These are phyloP conservation scores for Microctenopoma lineatum DNA, from an alignment of 2,797 vertebrate genomes.

Conservation along the genomic window DNA sequence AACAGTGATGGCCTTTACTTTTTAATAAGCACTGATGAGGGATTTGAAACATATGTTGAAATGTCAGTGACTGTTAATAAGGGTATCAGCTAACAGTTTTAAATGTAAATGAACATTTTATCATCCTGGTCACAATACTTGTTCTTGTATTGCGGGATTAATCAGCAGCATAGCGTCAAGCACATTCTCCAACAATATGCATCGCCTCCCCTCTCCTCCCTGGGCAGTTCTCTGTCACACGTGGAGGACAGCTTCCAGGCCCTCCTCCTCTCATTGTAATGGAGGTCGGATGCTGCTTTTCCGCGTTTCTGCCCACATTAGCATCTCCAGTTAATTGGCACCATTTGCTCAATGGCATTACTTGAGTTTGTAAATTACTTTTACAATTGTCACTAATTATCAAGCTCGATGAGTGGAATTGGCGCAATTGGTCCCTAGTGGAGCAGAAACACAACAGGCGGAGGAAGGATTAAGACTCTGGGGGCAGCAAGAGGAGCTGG, in stretches of 20 bases:
- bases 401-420: slow-evolving; percentile 82
- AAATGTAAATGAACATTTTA: slow-evolving; percentile 54
- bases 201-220: slow-evolving; percentile 35
- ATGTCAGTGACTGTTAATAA: slow-evolving; percentile 29
- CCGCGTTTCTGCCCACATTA: slow-evolving; percentile 76
- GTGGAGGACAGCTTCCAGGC: slow-evolving; percentile 55
- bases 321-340: slow-evolving; percentile 79
- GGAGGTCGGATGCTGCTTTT: slow-evolving; percentile 68
- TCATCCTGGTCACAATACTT: slow-evolving; percentile 41
- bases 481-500: slow-evolving; percentile 55
- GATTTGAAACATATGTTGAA: slow-evolving; percentile 9
- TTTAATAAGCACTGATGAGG: slow-evolving; percentile 10
- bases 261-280: slow-evolving; percentile 58
- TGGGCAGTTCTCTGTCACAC: slow-evolving; percentile 46
- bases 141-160: slow-evolving; percentile 44
- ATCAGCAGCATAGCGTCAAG: slow-evolving; percentile 47
- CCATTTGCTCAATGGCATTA: slow-evolving; percentile 80
- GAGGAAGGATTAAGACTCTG: slow-evolving; percentile 51
- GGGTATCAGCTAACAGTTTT: slow-evolving; percentile 32
- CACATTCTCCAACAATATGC: slow-evolving; percentile 24
- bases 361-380: slow-evolving; percentile 81
- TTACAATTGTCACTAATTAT: slow-evolving; percentile 86
- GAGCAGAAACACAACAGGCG: slow-evolving; percentile 66
- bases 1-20: neutral
- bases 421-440: slow-evolving; percentile 74